Conservation (phyloP, 1,140 invertebrate species). For the Notospermus geniculatus region DNA sequence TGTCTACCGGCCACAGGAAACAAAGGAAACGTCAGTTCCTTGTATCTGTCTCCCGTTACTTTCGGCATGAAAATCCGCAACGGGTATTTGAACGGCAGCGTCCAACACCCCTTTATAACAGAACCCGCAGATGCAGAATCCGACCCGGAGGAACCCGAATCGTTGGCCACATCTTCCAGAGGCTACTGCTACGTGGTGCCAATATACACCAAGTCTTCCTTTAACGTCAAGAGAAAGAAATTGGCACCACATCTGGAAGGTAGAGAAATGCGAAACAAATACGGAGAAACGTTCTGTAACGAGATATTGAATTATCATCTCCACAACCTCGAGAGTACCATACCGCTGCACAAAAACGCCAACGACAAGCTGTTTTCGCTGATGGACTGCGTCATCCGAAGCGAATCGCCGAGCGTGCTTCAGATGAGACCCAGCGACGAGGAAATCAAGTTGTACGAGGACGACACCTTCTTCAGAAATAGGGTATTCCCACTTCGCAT, state of each 20-base stretch:
- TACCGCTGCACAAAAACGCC: neutral
- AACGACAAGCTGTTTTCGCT: constrained; percentile 2
- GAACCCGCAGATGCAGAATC: neutral
- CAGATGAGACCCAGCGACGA: neutral
- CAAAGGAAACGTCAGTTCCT: neutral
- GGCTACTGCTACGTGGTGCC: neutral
- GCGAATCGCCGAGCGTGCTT: neutral
- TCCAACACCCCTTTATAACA: neutral
- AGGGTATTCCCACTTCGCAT: neutral
- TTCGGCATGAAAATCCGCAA: constrained; percentile 3
- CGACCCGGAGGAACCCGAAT: neutral
- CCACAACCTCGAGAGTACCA: neutral
- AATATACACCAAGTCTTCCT: neutral
- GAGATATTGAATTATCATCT: neutral
- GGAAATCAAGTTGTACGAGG: neutral
- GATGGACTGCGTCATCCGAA: neutral
- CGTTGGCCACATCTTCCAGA: neutral
- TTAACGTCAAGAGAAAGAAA: neutral
- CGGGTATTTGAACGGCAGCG: neutral
- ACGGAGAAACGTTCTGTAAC: neutral
- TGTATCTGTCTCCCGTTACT: neutral
- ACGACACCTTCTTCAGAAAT: neutral
- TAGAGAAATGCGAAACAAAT: neutral
- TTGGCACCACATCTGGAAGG: neutral
- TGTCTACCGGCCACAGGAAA: neutral